Evolutionary conservation across 2,888 invertebrate species (phyloP).

Genomic region (Mamestra brassicae): DNA sequence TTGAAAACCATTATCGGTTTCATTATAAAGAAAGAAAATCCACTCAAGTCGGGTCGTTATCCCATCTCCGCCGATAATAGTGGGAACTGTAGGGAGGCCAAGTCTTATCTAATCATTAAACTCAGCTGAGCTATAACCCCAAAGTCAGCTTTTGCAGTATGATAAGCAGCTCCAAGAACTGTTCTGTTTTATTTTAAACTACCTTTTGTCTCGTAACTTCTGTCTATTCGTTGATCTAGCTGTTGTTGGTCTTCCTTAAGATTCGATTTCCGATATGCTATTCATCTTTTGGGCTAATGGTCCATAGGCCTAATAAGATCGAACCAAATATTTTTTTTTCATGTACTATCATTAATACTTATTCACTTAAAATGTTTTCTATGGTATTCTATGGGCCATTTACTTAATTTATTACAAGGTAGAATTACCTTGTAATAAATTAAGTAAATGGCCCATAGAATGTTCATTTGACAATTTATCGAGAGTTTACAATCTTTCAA

Average conservation of each 20-base stretch:
- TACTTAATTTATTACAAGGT: too few relatives aligned
- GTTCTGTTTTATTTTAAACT: constrained; percentile 1
- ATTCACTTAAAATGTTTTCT: background rate
- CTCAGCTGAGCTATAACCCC: constrained; percentile 25
- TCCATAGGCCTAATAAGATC: background rate
- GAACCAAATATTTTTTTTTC: too few relatives aligned
- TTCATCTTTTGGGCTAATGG: background rate
- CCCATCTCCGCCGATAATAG: background rate
- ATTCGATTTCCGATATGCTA: background rate
- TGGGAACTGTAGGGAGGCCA: constrained; percentile 14
- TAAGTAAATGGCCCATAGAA: too few relatives aligned
- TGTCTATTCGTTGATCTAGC: background rate
- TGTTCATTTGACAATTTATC: too few relatives aligned
- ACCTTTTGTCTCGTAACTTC: background rate
- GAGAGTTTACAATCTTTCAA: too few relatives aligned
- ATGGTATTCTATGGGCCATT: background rate
- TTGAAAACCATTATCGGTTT: too few relatives aligned
- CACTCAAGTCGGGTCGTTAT: background rate
- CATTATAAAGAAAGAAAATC: too few relatives aligned
- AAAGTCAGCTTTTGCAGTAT: background rate
- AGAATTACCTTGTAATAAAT: too few relatives aligned
- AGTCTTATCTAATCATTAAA: constrained; percentile 33
- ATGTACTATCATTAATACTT: background rate
- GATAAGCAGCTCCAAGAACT: constrained; percentile 12
- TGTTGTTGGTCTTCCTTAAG: too few relatives aligned